phyloP scores from a whole-genome alignment of 2,797 vertebrate genomes.

The Geotria australis region DNA sequence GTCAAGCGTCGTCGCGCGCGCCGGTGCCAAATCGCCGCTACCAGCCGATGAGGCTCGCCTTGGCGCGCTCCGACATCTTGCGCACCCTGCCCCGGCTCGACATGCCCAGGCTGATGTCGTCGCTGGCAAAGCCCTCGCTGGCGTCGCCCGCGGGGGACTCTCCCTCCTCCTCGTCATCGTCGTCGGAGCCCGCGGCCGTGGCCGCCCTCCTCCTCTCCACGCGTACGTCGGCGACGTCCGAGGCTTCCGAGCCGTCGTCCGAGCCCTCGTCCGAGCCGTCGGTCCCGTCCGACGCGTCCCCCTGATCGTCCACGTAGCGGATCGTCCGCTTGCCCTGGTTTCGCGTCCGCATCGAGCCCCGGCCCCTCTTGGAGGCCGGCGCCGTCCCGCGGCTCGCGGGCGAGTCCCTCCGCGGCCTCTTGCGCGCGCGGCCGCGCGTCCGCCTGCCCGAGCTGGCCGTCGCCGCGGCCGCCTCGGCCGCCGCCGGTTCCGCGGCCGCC shows the following conservation, averaged over 20 bases:
- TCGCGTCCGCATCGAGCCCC: constrained; percentile 52
- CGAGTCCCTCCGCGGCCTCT: too few species aligned
- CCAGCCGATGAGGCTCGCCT: constrained; percentile 98
- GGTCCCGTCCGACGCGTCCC: too few species aligned
- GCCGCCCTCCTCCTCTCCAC: constrained; percentile 60
- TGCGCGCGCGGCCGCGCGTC: too few species aligned
- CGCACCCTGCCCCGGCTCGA: constrained; percentile 84
- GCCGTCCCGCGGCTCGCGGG: too few species aligned
- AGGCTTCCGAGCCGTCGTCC: too few species aligned
- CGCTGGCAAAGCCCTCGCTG: constrained; percentile 32
- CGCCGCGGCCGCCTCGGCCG: too few species aligned
- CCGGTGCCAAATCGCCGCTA: background rate
- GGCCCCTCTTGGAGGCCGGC: constrained; percentile 3
- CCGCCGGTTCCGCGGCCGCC: too few species aligned
- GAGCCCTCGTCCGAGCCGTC: too few species aligned
- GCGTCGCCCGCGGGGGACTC: background rate
- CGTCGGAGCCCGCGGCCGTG: constrained; percentile 59
- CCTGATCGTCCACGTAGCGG: constrained; percentile 43
- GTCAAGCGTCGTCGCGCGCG: too few species aligned
- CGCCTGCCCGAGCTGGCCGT: too few species aligned
- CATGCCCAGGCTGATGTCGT: constrained; percentile 77
- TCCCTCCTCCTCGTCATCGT: constrained; percentile 16
- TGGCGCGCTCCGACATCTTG: constrained; percentile 93
- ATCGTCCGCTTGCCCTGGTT: constrained; percentile 87
- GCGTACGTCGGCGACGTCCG: background rate